A percentile compares a stretch with the other conserved stretches of the same genome.
Conservation (phyloP, 2,797 vertebrate genomes). For the Todus mexicanus region DNA sequence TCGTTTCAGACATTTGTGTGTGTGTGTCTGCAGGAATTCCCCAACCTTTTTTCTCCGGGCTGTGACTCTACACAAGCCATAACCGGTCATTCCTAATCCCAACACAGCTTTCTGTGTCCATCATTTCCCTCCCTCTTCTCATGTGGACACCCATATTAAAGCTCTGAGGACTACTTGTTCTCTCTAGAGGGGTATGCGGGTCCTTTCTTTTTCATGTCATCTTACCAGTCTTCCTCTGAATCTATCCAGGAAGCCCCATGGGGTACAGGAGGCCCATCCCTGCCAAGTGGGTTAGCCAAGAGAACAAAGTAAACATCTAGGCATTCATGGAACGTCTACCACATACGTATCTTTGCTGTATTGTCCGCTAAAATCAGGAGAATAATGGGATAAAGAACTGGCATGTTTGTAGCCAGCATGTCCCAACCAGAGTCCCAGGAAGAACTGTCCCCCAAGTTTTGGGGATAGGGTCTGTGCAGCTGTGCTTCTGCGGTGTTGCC, state of each 20-base stretch:
- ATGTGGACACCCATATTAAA: background rate
- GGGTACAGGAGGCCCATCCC: background rate
- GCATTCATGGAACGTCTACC: background rate
- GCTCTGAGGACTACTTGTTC: background rate
- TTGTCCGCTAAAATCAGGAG: background rate
- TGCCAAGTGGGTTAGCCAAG: background rate
- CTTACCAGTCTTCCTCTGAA: background rate
- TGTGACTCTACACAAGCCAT: background rate
- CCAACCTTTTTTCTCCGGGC: background rate
- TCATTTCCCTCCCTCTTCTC: background rate
- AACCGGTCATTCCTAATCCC: background rate
- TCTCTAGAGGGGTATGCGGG: background rate
- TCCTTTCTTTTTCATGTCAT: background rate
- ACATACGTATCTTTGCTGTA: background rate
- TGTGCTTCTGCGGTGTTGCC: background rate
- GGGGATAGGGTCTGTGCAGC: background rate
- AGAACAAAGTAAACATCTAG: background rate
- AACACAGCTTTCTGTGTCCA: background rate
- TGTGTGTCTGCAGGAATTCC: background rate
- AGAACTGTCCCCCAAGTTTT: background rate
- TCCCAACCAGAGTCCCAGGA: background rate
- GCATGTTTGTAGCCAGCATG: background rate
- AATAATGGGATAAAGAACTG: background rate
- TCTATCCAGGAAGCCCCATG: background rate
- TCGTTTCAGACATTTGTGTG: background rate